Percentiles rank a stretch among this genome's conserved stretches.
phyloP scores from a whole-genome alignment of 2,888 invertebrate species.

The Melieria picta region DNA sequence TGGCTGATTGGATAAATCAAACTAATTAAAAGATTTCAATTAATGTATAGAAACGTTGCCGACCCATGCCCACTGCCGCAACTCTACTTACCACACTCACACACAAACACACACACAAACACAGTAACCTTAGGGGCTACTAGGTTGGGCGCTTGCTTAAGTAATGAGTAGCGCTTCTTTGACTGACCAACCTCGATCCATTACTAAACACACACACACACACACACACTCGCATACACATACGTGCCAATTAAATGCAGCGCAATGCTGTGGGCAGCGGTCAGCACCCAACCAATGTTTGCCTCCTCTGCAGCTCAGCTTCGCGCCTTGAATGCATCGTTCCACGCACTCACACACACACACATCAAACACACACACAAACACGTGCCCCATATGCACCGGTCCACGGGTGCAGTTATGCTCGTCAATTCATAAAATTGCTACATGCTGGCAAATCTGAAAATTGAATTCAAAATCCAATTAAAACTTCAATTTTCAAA shows the following conservation, averaged over 20 bases:
- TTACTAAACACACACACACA: not conserved
- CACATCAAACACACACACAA: not conserved
- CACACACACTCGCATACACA: not conserved
- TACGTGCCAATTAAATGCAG: too few species aligned
- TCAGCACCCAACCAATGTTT: too few species aligned
- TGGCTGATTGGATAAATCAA: slow-evolving; percentile 60
- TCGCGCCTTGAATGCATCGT: not conserved
- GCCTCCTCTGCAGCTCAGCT: not conserved
- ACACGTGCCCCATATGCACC: not conserved
- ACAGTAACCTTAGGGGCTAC: not conserved
- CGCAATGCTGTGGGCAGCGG: too few species aligned
- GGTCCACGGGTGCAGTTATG: not conserved
- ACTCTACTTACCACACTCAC: not conserved
- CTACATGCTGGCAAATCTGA: slow-evolving; percentile 60
- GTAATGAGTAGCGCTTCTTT: too few species aligned
- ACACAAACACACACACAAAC: not conserved
- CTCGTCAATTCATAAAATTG: slow-evolving; percentile 38
- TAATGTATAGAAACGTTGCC: slow-evolving; percentile 42
- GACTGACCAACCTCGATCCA: not conserved
- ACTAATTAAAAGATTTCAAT: slow-evolving; percentile 63
- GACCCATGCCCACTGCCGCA: not conserved
- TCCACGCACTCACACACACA: not conserved
- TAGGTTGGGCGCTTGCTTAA: not conserved
- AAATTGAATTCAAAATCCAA: slow-evolving; percentile 65
- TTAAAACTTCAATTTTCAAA: slow-evolving; percentile 60